Evolutionary conservation across 2,113 vertebrate species (phyloP), one percentile per base, ranked within the genome.

Genomic region (Hippocampus abdominalis): DNA sequence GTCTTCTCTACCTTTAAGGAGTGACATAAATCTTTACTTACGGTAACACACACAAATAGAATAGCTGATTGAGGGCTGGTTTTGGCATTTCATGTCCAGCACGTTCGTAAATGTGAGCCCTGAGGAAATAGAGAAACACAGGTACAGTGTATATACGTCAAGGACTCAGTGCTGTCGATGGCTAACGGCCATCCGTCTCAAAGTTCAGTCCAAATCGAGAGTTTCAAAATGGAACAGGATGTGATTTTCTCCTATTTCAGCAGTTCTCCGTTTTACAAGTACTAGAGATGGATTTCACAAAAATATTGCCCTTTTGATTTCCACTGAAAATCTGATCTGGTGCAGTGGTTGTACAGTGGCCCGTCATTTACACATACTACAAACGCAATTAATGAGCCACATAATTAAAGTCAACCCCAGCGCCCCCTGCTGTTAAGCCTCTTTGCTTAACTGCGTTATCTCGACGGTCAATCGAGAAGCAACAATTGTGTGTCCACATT

Each of bases 51-150:
- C 56, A 68, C 73, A 80, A 68, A 77, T 71, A 84, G 75, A 79
- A 81, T 63, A 78, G 69, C 51, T 77, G 73, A 83, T 76, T 78
- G 78, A 77, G 81, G 82, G 84, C 82, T 81, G 81, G 68, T 72
- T 66, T 32, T 77, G 64, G 76, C 62, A 64, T 82, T 75, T 48
- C 62, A 73, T 60, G 48, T 76, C 70, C 80, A 82, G 68, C 76
- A 81, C 57, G 18, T 85, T 85, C 79, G 46, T 56, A 78, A 85
- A 84, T 80, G 71, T 80, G 75, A 87, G 84, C 87, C 89, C 89
- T 90, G 90, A 90, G 89, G 86, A 90, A 81, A 85, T 77, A 78
- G 80, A 85, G 71, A 86, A 74, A 88, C 77, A 78, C 68, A 67
- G 46, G 68, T 79, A 69, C 59, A 49, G 64, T 78, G 59, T 65